These are phyloP conservation scores for Tachysurus vachellii DNA, from an alignment of 2,113 vertebrate genomes.

Conservation along the genomic window DNA sequence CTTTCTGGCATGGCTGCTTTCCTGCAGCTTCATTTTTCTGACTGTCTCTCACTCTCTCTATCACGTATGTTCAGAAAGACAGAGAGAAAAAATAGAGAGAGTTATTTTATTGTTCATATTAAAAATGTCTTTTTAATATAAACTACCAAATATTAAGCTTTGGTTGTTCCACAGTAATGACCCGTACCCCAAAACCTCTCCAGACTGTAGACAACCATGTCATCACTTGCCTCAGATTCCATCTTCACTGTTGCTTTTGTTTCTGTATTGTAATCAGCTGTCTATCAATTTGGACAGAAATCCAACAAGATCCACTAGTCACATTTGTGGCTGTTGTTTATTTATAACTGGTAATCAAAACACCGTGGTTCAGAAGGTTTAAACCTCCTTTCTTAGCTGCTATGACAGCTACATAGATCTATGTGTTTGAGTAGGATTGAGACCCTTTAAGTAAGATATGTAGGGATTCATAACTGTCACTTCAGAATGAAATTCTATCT, in stretches of 20 bases:
- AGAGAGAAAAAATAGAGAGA: not conserved
- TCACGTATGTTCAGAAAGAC: not conserved
- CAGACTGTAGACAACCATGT: not conserved
- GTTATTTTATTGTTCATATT: not conserved
- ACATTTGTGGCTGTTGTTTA: not conserved
- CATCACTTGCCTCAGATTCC: not conserved
- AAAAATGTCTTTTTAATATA: not conserved
- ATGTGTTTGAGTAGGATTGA: not conserved
- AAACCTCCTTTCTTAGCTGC: not conserved
- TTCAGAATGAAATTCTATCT: constrained; percentile 32
- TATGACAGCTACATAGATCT: constrained; percentile 20
- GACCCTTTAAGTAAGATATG: constrained; percentile 37
- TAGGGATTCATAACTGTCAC: constrained; percentile 39
- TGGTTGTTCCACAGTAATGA: not conserved
- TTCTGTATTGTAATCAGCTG: not conserved
- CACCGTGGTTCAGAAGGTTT: not conserved
- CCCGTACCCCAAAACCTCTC: not conserved
- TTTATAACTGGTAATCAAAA: not conserved
- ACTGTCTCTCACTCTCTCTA: not conserved
- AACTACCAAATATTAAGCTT: not conserved
- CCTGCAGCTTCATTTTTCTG: not conserved
- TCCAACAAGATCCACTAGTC: not conserved
- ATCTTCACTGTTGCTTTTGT: not conserved
- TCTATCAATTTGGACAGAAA: not conserved
- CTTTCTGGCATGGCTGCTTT: not conserved